A percentile compares a stretch with the other conserved stretches of the same genome.
phyloP scores from a whole-genome alignment of 2,113 vertebrate genomes.

The Delphinapterus leucas region DNA sequence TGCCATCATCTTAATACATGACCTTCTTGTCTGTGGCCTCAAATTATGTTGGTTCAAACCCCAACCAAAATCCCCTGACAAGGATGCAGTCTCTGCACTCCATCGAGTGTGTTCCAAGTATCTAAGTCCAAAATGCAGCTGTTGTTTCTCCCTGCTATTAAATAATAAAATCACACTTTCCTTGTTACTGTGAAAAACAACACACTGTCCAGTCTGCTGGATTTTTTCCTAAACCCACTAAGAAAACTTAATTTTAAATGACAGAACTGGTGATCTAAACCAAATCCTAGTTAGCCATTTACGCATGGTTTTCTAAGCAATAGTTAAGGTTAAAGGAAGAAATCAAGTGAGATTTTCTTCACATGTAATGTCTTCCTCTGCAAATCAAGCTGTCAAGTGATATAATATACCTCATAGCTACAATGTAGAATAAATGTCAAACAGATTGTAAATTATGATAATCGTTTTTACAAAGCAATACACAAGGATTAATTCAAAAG shows the following conservation, averaged over 20 bases:
- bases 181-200: slow-evolving; percentile 56
- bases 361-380: slow-evolving; percentile 61
- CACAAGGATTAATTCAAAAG: slow-evolving; percentile 16
- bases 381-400: slow-evolving; percentile 35
- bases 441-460: slow-evolving; percentile 38
- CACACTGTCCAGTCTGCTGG: background rate
- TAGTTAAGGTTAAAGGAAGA: slow-evolving; percentile 53
- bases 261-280: slow-evolving; percentile 64
- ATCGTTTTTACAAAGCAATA: slow-evolving; percentile 42
- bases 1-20: background rate
- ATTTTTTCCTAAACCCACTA: slow-evolving; percentile 64
- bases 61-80: background rate
- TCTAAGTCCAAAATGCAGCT: slow-evolving; percentile 56
- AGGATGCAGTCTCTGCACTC: background rate
- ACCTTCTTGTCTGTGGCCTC: background rate
- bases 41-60: background rate
- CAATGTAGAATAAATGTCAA: slow-evolving; percentile 5
- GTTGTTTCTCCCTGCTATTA: slow-evolving; percentile 64
- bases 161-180: slow-evolving; percentile 62
- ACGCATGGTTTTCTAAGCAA: slow-evolving; percentile 65
- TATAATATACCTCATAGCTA: slow-evolving; percentile 6
- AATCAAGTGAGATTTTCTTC: slow-evolving; percentile 31
- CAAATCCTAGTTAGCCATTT: slow-evolving; percentile 54
- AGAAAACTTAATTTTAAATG: slow-evolving; percentile 74
- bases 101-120: background rate